A percentile compares a stretch with the other conserved stretches of the same genome.
Evolutionary conservation across 2,888 invertebrate genomes (phyloP).

Genomic region (Boloria euphrosyne): DNA sequence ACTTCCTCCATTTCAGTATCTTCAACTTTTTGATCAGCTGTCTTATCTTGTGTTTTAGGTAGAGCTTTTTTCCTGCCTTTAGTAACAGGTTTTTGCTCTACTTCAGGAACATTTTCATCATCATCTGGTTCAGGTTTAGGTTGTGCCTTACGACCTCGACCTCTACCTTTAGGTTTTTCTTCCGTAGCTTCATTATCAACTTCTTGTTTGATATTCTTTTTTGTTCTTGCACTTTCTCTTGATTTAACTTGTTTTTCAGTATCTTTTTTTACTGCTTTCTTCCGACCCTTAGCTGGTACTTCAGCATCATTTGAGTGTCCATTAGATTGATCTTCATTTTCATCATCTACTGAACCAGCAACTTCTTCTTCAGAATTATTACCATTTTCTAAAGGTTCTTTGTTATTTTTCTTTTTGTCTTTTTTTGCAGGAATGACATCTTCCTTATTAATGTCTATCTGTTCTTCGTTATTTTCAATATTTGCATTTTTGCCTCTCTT

Average conservation of each 20-base stretch:
- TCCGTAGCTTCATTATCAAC: slow-evolving; percentile 47
- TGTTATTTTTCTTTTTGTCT: slow-evolving; percentile 63
- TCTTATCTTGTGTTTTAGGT: slow-evolving; percentile 40
- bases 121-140: slow-evolving; percentile 53
- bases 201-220: slow-evolving; percentile 57
- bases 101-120: slow-evolving; percentile 52
- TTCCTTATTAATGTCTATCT: slow-evolving; percentile 48
- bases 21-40: slow-evolving; percentile 39
- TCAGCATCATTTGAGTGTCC: slow-evolving; percentile 50
- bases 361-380: slow-evolving; percentile 59
- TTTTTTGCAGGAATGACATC: slow-evolving; percentile 62
- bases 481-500: slow-evolving; percentile 63
- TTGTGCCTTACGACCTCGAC: slow-evolving; percentile 60
- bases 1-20: slow-evolving; percentile 47
- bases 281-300: slow-evolving; percentile 57
- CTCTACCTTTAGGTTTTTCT: slow-evolving; percentile 63
- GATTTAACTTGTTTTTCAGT: slow-evolving; percentile 50
- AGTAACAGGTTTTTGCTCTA: slow-evolving; percentile 51
- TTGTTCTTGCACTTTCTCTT: slow-evolving; percentile 55
- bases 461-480: slow-evolving; percentile 46
- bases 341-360: slow-evolving; percentile 50
- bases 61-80: slow-evolving; percentile 48
- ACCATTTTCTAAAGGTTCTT: slow-evolving; percentile 52
- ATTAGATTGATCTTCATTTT: slow-evolving; percentile 58
- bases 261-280: slow-evolving; percentile 66